These are phyloP conservation scores for Brachyptera risi DNA, from an alignment of 2,888 invertebrate species.

Conservation along the genomic window DNA sequence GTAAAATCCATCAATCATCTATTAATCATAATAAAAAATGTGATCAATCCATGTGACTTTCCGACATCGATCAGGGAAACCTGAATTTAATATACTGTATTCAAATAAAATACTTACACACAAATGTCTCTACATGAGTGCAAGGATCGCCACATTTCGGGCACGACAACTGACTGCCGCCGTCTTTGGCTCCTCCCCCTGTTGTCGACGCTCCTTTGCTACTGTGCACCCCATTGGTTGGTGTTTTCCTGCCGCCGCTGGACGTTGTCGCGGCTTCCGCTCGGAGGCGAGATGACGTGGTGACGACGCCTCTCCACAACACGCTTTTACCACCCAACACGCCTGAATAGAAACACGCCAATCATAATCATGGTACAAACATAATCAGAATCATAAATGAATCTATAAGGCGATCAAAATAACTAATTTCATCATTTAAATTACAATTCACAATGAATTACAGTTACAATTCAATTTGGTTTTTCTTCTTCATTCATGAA, in stretches of 20 bases:
- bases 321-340: not conserved
- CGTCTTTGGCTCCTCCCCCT: slow-evolving; percentile 27
- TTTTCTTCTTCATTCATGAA: too few relatives aligned
- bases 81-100: not conserved
- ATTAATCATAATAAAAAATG: not conserved
- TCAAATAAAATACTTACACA: slow-evolving; percentile 72
- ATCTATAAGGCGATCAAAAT: too few relatives aligned
- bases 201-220: not conserved
- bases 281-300: not conserved
- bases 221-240: not conserved
- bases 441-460: too few relatives aligned
- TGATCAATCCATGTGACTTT: not conserved
- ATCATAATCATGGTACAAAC: too few relatives aligned
- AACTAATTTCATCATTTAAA: too few relatives aligned
- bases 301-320: slow-evolving; percentile 17
- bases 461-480: too few relatives aligned
- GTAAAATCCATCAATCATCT: not conserved
- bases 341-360: not conserved
- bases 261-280: slow-evolving; percentile 1
- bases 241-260: not conserved
- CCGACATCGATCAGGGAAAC: not conserved
- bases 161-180: slow-evolving; percentile 58
- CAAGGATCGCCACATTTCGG: slow-evolving; percentile 98
- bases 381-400: too few relatives aligned
- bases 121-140: slow-evolving; percentile 94